Evolutionary conservation across 2,113 vertebrate genomes (phyloP), one percentile per base, ranked within the genome.

Genomic region (Epinephelus fuscoguttatus): DNA sequence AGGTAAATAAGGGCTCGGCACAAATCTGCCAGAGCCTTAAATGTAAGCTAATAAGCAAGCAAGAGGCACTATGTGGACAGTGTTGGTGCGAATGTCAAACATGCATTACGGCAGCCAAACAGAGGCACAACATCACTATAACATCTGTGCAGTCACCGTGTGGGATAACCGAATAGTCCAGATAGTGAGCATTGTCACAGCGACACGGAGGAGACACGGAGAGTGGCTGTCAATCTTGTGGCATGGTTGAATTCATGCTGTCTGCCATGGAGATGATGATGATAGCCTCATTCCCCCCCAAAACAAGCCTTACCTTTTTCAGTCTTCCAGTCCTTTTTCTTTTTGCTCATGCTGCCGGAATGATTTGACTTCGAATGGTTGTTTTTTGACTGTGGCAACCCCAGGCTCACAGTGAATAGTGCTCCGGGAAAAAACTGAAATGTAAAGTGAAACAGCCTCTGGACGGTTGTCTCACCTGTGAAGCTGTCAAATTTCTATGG

Each of bases 281-380:
- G 84, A 92, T 82, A 88, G 84, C 90, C 68, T 80, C 72, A 90
- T 70, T 62, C 61, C 79, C 30, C 80, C 61, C 63, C 8, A 89
- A 92, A 94, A 94, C 83, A 93, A 91, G 85, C 86, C 94, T 95
- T 95, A 96, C 96, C 96, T 96, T 95, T 96, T 73, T 96, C 96
- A 84, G 89, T 91, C 92, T 92, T 95, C 96, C 96, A 96, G 89
- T 96, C 96, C 94, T 96, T 96, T 96, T 96, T 96, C 96, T 96
- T 96, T 94, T 96, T 96, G 93, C 94, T 96, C 96, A 96, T 96
- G 91, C 91, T 96, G 93, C 95, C 95, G 94, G 94, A 92, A 74
- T 95, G 93, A 75, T 92, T 89, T 88, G 95, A 95, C 94, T 95
- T 96, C 85, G 91, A 92, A 86, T 90, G 88, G 84, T 70, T 94